phyloP scores from a whole-genome alignment of 2,888 invertebrate genomes.

The Yponomeuta evonymella region DNA sequence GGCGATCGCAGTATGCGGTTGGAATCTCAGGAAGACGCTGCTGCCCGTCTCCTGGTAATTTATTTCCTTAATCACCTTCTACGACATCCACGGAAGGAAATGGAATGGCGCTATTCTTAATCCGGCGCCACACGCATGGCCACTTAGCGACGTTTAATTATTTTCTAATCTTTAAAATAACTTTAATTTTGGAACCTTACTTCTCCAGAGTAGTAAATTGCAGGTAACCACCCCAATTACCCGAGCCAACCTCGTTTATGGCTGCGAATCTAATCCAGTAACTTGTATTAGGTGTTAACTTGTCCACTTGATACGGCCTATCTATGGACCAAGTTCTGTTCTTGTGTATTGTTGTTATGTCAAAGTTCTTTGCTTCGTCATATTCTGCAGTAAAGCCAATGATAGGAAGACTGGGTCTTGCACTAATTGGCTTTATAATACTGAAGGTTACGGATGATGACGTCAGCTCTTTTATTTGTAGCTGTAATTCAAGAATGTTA shows the following conservation, averaged over 20 bases:
- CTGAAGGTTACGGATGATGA: constrained; percentile 49
- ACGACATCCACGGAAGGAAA: too few species aligned
- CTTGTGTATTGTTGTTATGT: constrained; percentile 49
- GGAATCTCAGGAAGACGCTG: too few species aligned
- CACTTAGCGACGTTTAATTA: background rate
- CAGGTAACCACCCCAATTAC: constrained; percentile 38
- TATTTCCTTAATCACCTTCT: too few species aligned
- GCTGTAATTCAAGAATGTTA: constrained; percentile 29
- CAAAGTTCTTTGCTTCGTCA: constrained; percentile 45
- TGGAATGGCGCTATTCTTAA: too few species aligned
- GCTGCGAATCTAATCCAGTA: constrained; percentile 56
- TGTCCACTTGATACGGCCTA: constrained; percentile 46
- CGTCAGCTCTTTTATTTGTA: constrained; percentile 27
- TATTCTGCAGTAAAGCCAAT: constrained; percentile 54
- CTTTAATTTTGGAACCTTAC: constrained; percentile 34
- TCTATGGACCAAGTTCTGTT: constrained; percentile 58
- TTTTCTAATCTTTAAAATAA: constrained; percentile 15
- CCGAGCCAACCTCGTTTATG: constrained; percentile 50
- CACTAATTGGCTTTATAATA: constrained; percentile 35
- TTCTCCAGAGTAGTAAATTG: constrained; percentile 43
- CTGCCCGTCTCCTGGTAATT: too few species aligned
- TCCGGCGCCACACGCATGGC: too few species aligned
- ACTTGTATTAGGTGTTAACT: constrained; percentile 46
- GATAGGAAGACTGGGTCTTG: constrained; percentile 38
- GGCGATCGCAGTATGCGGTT: too few species aligned